Evolutionary conservation across 2,113 vertebrate species (phyloP).

Genomic region (Mus spicilegus): DNA sequence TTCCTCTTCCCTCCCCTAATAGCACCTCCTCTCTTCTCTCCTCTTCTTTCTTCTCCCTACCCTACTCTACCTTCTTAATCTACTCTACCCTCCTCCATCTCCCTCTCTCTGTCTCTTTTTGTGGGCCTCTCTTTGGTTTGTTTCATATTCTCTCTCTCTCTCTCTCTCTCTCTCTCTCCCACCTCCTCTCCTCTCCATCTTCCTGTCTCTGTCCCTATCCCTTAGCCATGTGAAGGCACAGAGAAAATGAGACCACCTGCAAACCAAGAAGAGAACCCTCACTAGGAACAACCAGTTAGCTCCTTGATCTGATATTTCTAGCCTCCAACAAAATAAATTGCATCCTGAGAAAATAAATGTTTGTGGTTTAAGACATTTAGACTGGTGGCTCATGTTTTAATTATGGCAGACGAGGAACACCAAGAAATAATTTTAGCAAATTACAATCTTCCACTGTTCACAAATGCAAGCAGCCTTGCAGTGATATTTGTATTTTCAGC

Average conservation of each 20-base stretch:
- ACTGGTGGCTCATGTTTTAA: background rate
- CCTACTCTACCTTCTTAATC: background rate
- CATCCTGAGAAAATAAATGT: background rate
- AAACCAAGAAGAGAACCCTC: background rate
- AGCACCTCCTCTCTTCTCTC: background rate
- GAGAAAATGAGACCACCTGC: background rate
- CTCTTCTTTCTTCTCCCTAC: rapidly evolving
- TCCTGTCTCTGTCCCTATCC: background rate
- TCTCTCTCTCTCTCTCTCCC: background rate
- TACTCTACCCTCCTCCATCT: background rate
- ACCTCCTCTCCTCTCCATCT: background rate
- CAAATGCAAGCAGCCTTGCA: background rate
- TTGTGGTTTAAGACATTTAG: background rate
- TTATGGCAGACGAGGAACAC: background rate
- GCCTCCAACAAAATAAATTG: background rate
- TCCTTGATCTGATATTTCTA: background rate
- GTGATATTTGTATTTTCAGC: background rate
- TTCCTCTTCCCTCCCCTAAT: no score
- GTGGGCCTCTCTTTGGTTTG: background rate
- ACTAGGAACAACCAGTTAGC: background rate
- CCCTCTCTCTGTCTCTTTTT: background rate
- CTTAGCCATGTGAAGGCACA: background rate
- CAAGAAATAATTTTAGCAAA: constrained; percentile 17
- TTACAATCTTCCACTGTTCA: background rate
- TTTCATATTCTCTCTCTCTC: background rate